Evolutionary conservation across 2,797 vertebrate species (phyloP).

Genomic region (Sarcoramphus papa): DNA sequence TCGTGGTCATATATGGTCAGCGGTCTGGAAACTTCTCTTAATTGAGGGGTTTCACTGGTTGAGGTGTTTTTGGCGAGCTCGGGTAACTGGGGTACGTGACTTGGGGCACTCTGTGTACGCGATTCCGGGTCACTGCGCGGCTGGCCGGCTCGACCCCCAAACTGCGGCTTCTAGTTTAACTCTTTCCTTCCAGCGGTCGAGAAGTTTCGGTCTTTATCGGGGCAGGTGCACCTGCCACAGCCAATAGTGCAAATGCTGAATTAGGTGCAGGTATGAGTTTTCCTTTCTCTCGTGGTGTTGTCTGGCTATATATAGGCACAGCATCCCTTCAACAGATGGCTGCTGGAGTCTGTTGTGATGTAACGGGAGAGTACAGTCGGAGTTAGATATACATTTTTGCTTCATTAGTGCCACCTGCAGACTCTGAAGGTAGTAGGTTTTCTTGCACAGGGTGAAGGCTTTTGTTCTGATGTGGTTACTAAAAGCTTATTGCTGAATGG

Average conservation of each 20-base stretch:
- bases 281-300: background rate
- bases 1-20: too few relatives aligned
- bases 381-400: slow-evolving; percentile 8
- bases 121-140: too few relatives aligned
- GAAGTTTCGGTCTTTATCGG: too few relatives aligned
- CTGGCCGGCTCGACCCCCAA: too few relatives aligned
- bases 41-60: too few relatives aligned
- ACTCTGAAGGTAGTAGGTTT: background rate
- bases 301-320: slow-evolving; percentile 6
- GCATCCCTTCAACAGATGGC: slow-evolving; percentile 31
- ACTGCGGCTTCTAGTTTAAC: too few relatives aligned
- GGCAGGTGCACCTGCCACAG: too few relatives aligned
- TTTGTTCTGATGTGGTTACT: background rate
- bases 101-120: too few relatives aligned
- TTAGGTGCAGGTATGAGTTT: slow-evolving; percentile 24
- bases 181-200: too few relatives aligned
- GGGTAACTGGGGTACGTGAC: too few relatives aligned
- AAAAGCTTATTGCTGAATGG: background rate
- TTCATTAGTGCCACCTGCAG: background rate
- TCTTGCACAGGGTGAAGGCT: background rate
- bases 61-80: too few relatives aligned
- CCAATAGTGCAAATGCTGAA: background rate
- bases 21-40: too few relatives aligned
- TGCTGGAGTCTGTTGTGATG: background rate
- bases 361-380: background rate